Base-by-base conservation (phyloP, 2,888 invertebrate genomes). In the Cheiracanthium punctorium region DNA sequence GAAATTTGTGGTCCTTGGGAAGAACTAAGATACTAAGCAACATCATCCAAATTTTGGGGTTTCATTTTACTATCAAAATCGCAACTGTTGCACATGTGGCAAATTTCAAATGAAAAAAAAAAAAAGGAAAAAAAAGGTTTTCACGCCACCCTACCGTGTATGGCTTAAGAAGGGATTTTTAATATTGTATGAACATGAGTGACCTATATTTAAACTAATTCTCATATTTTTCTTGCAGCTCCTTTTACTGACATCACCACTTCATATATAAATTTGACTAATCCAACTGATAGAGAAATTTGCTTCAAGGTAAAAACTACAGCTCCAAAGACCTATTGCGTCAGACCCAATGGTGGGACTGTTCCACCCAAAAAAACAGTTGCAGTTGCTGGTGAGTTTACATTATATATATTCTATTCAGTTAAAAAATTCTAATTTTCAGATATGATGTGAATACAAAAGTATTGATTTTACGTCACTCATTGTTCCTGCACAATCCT, bases 251-350 rank as follows among this genome's bases (percentile, higher is more conserved):
- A 94, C 90, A 95, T 96, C 76, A 95, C 96, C 84, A 96, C 97
- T 88, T 96, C 98, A 76, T 95, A 96, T 91, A 95, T 99, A 94
- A 95, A 94, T 91, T 93, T 99, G 91, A 94, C 94, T 89, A 99
- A 99, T 93, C 97, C 97, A 65, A 94, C 96, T 90, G 94, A 94
- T 87, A 94, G 95, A 92, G 94, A 94, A 92, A 95, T 99, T 90
- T 94, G 97, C 92, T 99, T 98, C 93, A 99, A 99, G 95, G 98
- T 99, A 91, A 99, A 99, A 94, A 99, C 99, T 65, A 99, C 99
- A 90, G 99, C 98, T 89, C 99, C 99, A 89, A 98, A 98, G 92
- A 96, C 97, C 92, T 99, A 99, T 93, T 99, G 99, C 93, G 99
- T 99, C 90, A 95, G 99, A 91, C 99, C 99, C 89, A 99, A 99